Evolutionary conservation across 1,140 invertebrate genomes (phyloP).

Genomic region (Trichonephila clavata): DNA sequence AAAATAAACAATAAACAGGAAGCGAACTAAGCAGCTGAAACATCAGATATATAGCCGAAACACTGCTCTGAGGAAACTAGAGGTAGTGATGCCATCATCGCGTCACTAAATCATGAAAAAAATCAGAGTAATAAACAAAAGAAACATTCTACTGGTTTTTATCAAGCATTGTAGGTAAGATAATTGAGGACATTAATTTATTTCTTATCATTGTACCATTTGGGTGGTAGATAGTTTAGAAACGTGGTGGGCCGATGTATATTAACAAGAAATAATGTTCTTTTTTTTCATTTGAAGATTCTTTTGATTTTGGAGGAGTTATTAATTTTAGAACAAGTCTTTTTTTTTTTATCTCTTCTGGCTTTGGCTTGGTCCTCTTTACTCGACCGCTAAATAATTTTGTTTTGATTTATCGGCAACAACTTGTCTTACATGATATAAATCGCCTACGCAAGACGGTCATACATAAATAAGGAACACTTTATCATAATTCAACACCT

Average conservation of each 20-base stretch:
- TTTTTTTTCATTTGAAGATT: background rate
- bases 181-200: constrained; percentile 60
- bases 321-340: constrained; percentile 44
- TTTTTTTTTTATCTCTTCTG: background rate
- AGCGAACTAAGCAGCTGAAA: constrained; percentile 11
- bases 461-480: constrained; percentile 1
- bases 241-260: constrained; percentile 45
- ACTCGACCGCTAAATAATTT: background rate
- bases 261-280: constrained; percentile 38
- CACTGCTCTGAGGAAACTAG: background rate
- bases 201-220: constrained; percentile 56
- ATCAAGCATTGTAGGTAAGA: constrained; percentile 10
- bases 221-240: constrained; percentile 16
- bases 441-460: constrained; percentile 33
- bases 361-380: background rate
- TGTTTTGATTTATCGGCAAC: constrained; percentile 51
- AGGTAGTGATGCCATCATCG: constrained; percentile 7
- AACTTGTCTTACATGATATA: constrained; percentile 51
- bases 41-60: background rate
- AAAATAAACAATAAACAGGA: constrained; percentile 48
- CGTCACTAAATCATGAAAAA: constrained; percentile 41
- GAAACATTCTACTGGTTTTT: constrained; percentile 24
- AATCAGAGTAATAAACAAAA: constrained; percentile 2
- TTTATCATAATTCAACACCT: constrained; percentile 41
- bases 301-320: constrained; percentile 43